Percentiles rank a stretch among this genome's conserved stretches.
These are phyloP conservation scores for Scolopax bukidnonensis DNA, from an alignment of 2,797 vertebrate species.

Conservation along the genomic window DNA sequence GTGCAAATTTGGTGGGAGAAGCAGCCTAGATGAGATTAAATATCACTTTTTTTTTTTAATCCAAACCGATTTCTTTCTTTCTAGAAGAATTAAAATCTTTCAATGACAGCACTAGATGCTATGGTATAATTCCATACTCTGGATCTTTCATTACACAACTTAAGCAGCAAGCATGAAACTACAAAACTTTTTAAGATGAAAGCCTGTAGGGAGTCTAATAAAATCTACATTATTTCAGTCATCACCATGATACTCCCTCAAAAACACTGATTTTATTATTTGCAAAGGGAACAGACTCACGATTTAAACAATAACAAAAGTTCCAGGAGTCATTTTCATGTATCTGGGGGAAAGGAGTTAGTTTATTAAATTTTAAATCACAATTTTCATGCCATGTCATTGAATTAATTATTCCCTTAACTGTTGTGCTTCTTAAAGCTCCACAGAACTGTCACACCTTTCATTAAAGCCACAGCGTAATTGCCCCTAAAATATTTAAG, in stretches of 20 bases:
- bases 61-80: not conserved
- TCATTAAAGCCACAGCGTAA: constrained; percentile 40
- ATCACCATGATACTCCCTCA: not conserved
- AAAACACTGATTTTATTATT: not conserved
- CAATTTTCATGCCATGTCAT: constrained; percentile 12
- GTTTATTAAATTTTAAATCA: constrained; percentile 58
- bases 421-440: not conserved
- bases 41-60: not conserved
- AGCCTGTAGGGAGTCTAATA: not conserved
- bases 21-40: not conserved
- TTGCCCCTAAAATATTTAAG: constrained; percentile 66
- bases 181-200: not conserved
- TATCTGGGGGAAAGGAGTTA: not conserved
- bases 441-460: constrained; percentile 26
- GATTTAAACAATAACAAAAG: not conserved
- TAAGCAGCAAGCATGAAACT: not conserved
- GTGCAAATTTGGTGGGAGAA: not conserved
- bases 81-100: not conserved
- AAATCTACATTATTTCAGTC: not conserved
- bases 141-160: not conserved
- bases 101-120: not conserved
- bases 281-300: not conserved
- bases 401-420: constrained; percentile 54
- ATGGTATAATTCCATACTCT: not conserved
- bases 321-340: not conserved